Evolutionary conservation across 1,140 invertebrate species (phyloP).

Genomic region (Listronotus bonariensis): DNA sequence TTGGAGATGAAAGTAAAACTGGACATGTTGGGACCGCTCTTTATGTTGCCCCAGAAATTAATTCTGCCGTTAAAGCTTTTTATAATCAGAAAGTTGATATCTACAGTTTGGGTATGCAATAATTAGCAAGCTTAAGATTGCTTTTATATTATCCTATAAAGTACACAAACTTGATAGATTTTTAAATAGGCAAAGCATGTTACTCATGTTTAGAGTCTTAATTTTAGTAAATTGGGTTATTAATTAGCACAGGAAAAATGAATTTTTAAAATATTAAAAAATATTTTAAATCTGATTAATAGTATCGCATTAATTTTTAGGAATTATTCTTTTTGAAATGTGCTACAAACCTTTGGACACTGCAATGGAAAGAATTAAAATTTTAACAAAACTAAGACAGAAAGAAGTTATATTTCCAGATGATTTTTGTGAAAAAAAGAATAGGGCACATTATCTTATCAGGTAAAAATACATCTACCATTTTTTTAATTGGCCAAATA

Average conservation of each 20-base stretch:
- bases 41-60: constrained; percentile 91
- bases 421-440: constrained; percentile 53
- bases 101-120: constrained; percentile 65
- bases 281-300: too few relatives aligned
- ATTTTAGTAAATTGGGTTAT: too few relatives aligned
- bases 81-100: constrained; percentile 96
- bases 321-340: constrained; percentile 96
- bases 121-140: not conserved
- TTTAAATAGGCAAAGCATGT: too few relatives aligned
- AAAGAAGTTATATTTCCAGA: constrained; percentile 68
- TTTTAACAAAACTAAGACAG: constrained; percentile 71
- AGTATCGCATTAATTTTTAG: constrained; percentile 58
- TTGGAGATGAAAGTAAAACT: constrained; percentile 64
- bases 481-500: too few relatives aligned
- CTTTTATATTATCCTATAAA: too few relatives aligned
- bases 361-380: constrained; percentile 84
- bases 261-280: too few relatives aligned
- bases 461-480: constrained; percentile 45
- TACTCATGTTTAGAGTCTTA: too few relatives aligned
- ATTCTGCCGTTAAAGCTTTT: constrained; percentile 65
- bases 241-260: too few relatives aligned
- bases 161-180: too few relatives aligned
- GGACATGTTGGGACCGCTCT: constrained; percentile 90
- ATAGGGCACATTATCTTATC: constrained; percentile 58
- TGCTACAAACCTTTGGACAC: constrained; percentile 81